Evolutionary conservation across 1,140 invertebrate genomes (phyloP), one percentile per base, ranked within the genome.

Genomic region (Heterodera schachtii): DNA sequence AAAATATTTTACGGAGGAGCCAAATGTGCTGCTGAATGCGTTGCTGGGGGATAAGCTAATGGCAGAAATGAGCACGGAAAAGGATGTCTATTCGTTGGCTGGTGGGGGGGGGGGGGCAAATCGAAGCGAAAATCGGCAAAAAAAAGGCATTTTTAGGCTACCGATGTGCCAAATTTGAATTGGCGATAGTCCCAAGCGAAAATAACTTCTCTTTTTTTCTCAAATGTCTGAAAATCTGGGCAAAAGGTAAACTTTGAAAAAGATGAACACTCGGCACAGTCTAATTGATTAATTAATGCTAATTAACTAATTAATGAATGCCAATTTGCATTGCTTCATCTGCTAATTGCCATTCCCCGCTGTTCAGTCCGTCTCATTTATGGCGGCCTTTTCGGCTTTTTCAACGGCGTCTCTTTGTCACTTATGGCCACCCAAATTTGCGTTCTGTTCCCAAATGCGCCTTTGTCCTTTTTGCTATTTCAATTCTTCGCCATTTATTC

Each of bases 351-450:
- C 2, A 75, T 44, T 43, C 3, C 4, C 11, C 21, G n/a, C 16
- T 46, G 19, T n/a, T 75, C n/a, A 76, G 75, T 57, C n/a, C 75
- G 66, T 76, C 66, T 57, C 9, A 76, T 76, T 41, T 76, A 76
- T 76, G 16, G 41, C 5, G n/a, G 49, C n/a, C 44, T 64, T 57
- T 76, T 76, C 7, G 75, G 75, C 41, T 76, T 43, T n/a, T 76
- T 76, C 0, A 76, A 76, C 57, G 75, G 75, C 43, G 75, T 49
- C 57, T n/a, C 75, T 44, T 57, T 76, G n/a, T 64, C 57, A 19
- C 19, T 76, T n/a, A 19, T 76, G 43, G 8, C 66, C 3, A 44
- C 44, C 41, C 52, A 76, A 76, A 19, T 76, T 60, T 8, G 57
- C 7, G 43, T 52, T 8, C 6, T 76, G 7, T 76, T 43, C 66